These are phyloP conservation scores for Pseudomyrmex concolor DNA, from an alignment of 1,140 invertebrate species.

Conservation along the genomic window DNA sequence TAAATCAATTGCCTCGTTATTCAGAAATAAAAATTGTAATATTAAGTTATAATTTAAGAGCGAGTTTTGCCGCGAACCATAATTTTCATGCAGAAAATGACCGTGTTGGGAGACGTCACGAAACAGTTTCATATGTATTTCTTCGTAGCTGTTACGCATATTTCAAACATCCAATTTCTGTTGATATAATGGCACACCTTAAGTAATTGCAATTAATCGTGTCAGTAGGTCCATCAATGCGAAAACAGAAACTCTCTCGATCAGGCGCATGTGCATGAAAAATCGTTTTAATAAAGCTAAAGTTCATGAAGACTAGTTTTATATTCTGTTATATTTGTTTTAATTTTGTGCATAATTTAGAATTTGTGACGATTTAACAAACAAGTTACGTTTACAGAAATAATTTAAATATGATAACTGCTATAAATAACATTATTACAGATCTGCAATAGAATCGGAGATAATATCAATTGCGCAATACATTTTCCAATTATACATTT, in stretches of 20 bases:
- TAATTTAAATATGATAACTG: constrained; percentile 47
- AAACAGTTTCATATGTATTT: constrained; percentile 34
- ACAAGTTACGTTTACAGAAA: constrained; percentile 24
- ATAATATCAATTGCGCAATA: background rate
- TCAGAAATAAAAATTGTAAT: no score
- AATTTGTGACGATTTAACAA: background rate
- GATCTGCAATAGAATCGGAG: background rate
- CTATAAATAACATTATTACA: background rate
- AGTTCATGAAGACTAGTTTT: background rate
- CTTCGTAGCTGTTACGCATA: constrained; percentile 45
- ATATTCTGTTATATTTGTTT: background rate
- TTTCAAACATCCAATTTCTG: constrained; percentile 44
- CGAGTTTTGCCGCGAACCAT: constrained; percentile 13
- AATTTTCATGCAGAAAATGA: constrained; percentile 33
- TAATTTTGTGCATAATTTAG: constrained; percentile 7
- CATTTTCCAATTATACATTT: constrained; percentile 15
- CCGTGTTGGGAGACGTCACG: constrained; percentile 39
- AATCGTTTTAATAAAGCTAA: constrained; percentile 60
- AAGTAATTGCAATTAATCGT: constrained; percentile 66
- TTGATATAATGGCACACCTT: constrained; percentile 55
- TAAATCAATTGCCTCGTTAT: no score
- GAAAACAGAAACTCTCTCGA: constrained; percentile 67
- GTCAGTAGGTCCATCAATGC: constrained; percentile 36
- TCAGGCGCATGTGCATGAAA: constrained; percentile 66
- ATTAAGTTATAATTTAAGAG: constrained; percentile 2